A percentile compares a stretch with the other conserved stretches of the same genome.
phyloP scores from a whole-genome alignment of 2,888 invertebrate genomes.

The Latrodectus elegans region DNA sequence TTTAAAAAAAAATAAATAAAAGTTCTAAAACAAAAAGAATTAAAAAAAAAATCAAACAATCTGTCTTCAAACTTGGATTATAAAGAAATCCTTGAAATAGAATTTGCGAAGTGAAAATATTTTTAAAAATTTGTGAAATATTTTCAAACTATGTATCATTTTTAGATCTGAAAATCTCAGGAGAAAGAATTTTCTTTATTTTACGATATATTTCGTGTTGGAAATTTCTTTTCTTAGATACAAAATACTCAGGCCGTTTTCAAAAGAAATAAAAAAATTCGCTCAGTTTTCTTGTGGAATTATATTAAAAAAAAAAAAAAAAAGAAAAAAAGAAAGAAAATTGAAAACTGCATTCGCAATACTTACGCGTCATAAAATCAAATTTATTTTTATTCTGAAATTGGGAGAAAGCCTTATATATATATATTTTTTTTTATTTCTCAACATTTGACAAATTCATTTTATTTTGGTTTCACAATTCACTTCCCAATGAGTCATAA shows the following conservation, averaged over 20 bases:
- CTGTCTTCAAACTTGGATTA: too few relatives aligned
- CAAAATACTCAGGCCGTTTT: neutral
- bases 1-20: too few relatives aligned
- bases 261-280: neutral
- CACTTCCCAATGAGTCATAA: too few relatives aligned
- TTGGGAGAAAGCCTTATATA: too few relatives aligned
- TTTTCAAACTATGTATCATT: constrained; percentile 1
- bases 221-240: neutral
- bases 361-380: constrained; percentile 24
- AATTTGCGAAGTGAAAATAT: neutral
- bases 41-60: too few relatives aligned
- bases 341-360: constrained; percentile 25
- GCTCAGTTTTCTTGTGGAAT: neutral
- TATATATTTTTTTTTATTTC: too few relatives aligned
- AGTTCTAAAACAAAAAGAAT: too few relatives aligned
- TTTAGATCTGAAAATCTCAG: neutral
- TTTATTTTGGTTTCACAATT: too few relatives aligned
- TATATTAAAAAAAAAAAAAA: neutral
- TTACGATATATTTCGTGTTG: neutral
- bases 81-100: too few relatives aligned
- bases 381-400: constrained; percentile 33
- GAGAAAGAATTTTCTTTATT: neutral
- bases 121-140: neutral
- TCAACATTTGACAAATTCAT: too few relatives aligned
- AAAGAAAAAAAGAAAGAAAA: neutral